Evolutionary conservation across 2,888 invertebrate species (phyloP), one percentile per base, ranked within the genome.

Genomic region (Sminthurinus aureus): DNA sequence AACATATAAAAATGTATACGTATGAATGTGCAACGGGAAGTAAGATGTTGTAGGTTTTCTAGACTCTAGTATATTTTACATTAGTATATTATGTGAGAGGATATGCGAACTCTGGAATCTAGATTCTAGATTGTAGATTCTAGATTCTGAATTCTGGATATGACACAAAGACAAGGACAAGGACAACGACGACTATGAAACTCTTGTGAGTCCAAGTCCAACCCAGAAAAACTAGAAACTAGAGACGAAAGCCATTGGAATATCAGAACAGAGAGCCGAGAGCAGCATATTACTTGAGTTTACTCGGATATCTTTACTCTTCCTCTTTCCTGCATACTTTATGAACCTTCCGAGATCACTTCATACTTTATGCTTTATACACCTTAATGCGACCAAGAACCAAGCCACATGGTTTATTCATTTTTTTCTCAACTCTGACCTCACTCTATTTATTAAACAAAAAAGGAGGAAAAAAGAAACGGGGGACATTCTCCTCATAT

Each of bases 371-470:
- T 22, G 52, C 81, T 73, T 81, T 73, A 74, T 52, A 73, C 81
- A 81, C 74, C 81, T 81, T 81, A 81, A 81, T 74, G 58, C 81
- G 38, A 38, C 38, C 38, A 38, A n/a, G n/a, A 81, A 81, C 74
- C 74, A 51, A 81, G 52, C 73, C 74, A 74, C 81, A 81, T 81
- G 74, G 58, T 81, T 81, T 81, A 81, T 81, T 81, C 81, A 81
- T 81, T 81, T 81, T 81, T 80, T 73, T 52, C 73, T 76, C 74
- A 74, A 74, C 81, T 81, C 38, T 81, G 81, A 81, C 81, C 81
- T 81, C 81, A 58, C 81, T 81, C 81, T 73, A 64, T 74, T 22
- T 81, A 22, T 71, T 71, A 71, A 13, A 26, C 6, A 22, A 58
- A 13, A 18, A 58, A 58, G 9, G 13, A 58, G 9, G 9, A 58